Percentiles rank a stretch among this genome's conserved stretches.
Conservation (phyloP, 2,113 vertebrate genomes). For the Lophochroa leadbeateri region DNA sequence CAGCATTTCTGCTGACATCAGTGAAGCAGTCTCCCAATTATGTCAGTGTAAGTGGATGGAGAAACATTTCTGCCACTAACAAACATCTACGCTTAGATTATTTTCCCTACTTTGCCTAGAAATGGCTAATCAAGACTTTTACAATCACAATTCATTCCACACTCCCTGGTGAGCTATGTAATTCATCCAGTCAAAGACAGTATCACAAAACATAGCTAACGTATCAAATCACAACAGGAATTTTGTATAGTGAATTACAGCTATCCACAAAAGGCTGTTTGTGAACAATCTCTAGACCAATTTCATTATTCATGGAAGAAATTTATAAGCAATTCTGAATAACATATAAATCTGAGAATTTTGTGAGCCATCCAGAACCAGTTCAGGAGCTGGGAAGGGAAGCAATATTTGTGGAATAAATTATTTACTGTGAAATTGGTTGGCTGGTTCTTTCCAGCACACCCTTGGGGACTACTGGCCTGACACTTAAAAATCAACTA, state of each 20-base stretch:
- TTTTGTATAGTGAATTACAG: background rate
- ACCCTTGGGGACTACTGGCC: background rate
- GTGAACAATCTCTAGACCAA: constrained; percentile 27
- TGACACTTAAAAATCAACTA: constrained; percentile 36
- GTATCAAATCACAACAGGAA: constrained; percentile 22
- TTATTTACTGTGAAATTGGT: constrained; percentile 3
- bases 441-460: background rate
- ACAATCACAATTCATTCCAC: background rate
- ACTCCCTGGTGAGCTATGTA: background rate
- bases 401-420: constrained; percentile 32
- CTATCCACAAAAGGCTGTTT: constrained; percentile 11
- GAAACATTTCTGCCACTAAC: background rate
- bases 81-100: background rate
- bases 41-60: background rate
- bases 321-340: constrained; percentile 22
- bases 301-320: constrained; percentile 42
- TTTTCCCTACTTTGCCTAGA: constrained; percentile 19
- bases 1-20: constrained; percentile 29
- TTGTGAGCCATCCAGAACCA: background rate
- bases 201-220: constrained; percentile 11
- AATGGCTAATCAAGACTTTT: constrained; percentile 48
- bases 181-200: background rate
- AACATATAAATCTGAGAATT: constrained; percentile 32
- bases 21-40: constrained; percentile 18
- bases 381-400: background rate